These are phyloP conservation scores for Coccyzus lansbergi DNA, from an alignment of 2,797 vertebrate genomes.

Conservation along the genomic window DNA sequence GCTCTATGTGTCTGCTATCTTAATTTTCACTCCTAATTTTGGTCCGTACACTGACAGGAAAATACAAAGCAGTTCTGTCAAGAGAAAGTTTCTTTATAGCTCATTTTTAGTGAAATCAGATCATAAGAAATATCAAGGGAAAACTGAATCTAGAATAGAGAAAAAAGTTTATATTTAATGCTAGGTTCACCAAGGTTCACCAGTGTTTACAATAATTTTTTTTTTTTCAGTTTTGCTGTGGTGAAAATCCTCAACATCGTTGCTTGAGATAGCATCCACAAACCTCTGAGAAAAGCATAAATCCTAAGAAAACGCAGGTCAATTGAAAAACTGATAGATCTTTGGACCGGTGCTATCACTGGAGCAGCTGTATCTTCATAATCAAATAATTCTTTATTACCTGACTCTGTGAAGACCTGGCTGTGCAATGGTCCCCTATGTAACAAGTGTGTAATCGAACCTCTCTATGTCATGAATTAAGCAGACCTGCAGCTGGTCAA, in stretches of 20 bases:
- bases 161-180: background rate
- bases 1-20: background rate
- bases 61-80: background rate
- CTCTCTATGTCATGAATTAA: conserved; percentile 9
- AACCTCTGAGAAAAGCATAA: background rate
- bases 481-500: background rate
- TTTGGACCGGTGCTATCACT: background rate
- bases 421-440: background rate
- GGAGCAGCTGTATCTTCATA: background rate
- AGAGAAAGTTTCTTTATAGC: background rate
- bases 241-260: background rate
- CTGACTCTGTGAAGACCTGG: background rate
- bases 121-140: background rate
- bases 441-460: background rate
- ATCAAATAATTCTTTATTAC: conserved; percentile 1
- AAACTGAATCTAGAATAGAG: background rate
- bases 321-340: background rate
- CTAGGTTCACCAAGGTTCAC: background rate
- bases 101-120: background rate
- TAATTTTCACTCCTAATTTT: conserved; percentile 49
- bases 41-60: background rate
- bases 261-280: background rate
- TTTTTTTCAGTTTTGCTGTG: background rate
- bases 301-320: background rate
- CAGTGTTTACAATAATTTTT: background rate